Evolutionary conservation across 2,797 vertebrate species (phyloP), one percentile per base, ranked within the genome.

Genomic region (Lycodopsis pacificus): DNA sequence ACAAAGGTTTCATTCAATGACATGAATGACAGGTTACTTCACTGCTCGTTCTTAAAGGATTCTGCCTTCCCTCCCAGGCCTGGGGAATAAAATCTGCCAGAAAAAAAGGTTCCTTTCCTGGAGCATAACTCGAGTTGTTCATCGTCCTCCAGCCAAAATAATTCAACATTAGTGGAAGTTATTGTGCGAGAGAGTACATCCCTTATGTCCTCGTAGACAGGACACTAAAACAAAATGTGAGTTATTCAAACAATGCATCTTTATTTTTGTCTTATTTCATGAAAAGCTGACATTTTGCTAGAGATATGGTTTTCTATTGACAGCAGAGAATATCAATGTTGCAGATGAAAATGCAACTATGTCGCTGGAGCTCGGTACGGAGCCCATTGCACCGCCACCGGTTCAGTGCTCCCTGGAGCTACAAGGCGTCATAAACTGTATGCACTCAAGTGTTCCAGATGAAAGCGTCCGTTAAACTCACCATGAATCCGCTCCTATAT

Each of bases 381-480:
- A 62, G 53, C 38, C 32, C 22, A 65, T 77, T 73, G 58, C 61
- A 27, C 30, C 19, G 6, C 42, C 17, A 0, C 58, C 25, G 74
- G 58, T 65, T 61, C 62, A 34, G 0, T 59, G 66, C 17, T 49
- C 65, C 40, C 76, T 4, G 77, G 68, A 30, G 30, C 30, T 30
- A 4, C 4, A 78, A 65, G 72, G 36, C 42, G 9, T 36, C 59
- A 6, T 76, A 40, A 85, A 86, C 77, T 3, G 71, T 51, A 30
- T 70, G 71, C 79, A 78, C 66, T 76, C 48, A 12, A 66, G 56
- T 51, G 72, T 62, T 79, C 71, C 62, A 49, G 65, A 76, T 78
- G 75, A 76, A 57, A 59, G 77, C 15, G 6, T 53, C 77, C 76
- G 69, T 85, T 85, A 73, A 83, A 57, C 34, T 19, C 63, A 8